Evolutionary conservation across 2,888 invertebrate genomes (phyloP), one percentile per base, ranked within the genome.

Genomic region (Athalia rosae): DNA sequence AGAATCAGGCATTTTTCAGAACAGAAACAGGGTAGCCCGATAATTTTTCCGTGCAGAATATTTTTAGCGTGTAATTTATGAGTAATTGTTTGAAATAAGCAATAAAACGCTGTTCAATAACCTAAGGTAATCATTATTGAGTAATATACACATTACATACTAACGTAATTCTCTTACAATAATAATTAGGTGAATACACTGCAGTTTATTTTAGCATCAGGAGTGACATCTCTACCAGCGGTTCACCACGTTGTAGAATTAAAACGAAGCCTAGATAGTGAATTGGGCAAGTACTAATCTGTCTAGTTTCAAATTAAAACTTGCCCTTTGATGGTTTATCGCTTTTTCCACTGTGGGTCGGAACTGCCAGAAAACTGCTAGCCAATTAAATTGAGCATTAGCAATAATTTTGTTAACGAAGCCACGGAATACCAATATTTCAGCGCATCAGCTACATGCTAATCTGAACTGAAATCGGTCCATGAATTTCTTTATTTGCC

Each of bases 231-330:
- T 56, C 43, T 71, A 45, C 0, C 58, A 71, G 56, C 7, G 15
- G 3, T 9, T 71, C 28, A 67, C 7, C 41, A 13, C 43, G 4
- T 9, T 41, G 15, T 58, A 45, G 1, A 58, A 28, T 53, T 13
- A 58, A 15, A 45, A 45, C 53, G 28, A 9, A 67, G 67, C 53
- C 48, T 50, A 11, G 50, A 67, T 53, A 67, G 53, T 41, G 3
- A n/a, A 7, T 6, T 41, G 41, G 4, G 7, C 53, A 67, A 4
- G 28, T 67, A 67, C n/a, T 67, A 41, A 67, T 53, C 41, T 53
- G 67, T 67, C 67, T n/a, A 58, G 43, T 13, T 71, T 71, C 11
- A 71, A 71, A 71, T 71, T 58, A 71, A 58, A 71, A 58, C 71
- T 71, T 13, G 69, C 15, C n/a, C 45, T 71, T 56, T 13, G 4